Evolutionary conservation across 2,888 invertebrate species (phyloP).

Genomic region (Antheraea assamensis): DNA sequence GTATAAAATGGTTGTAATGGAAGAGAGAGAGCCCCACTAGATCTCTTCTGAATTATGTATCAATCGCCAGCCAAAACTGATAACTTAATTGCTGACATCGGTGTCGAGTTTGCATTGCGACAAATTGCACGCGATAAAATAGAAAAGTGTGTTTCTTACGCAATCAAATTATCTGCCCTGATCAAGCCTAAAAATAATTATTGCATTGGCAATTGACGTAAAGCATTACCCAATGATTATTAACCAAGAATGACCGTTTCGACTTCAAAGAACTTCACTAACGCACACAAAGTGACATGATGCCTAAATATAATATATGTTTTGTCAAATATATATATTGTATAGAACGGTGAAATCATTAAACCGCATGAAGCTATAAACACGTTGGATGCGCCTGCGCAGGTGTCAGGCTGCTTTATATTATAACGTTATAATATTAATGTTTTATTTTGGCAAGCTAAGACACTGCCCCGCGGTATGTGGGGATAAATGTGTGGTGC

Average conservation of each 20-base stretch:
- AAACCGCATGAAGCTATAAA: slow-evolving; percentile 17
- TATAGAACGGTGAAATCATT: slow-evolving; percentile 11
- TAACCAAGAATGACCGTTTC: not conserved
- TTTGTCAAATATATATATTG: slow-evolving; percentile 10
- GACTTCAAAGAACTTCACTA: not conserved
- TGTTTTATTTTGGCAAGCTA: slow-evolving; percentile 79
- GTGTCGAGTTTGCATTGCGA: too few relatives aligned
- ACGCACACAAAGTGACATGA: not conserved
- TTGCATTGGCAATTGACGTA: not conserved
- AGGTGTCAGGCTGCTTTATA: slow-evolving; percentile 55
- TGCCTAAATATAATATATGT: slow-evolving; percentile 2
- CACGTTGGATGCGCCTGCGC: slow-evolving; percentile 32
- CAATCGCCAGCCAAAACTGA: too few relatives aligned
- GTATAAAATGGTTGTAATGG: too few relatives aligned
- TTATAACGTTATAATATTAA: slow-evolving; percentile 73
- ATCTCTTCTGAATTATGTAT: too few relatives aligned
- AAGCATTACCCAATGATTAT: not conserved
- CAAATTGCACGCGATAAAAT: too few relatives aligned
- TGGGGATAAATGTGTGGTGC: slow-evolving; percentile 20
- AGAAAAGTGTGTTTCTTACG: too few relatives aligned
- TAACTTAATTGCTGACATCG: too few relatives aligned
- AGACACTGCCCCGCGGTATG: slow-evolving; percentile 35
- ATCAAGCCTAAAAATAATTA: not conserved
- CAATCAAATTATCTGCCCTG: not conserved
- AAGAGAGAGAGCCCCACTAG: too few relatives aligned